Percentiles rank a stretch among this genome's conserved stretches.
phyloP scores from a whole-genome alignment of 2,888 invertebrate genomes.

The Hypsopygia costalis region DNA sequence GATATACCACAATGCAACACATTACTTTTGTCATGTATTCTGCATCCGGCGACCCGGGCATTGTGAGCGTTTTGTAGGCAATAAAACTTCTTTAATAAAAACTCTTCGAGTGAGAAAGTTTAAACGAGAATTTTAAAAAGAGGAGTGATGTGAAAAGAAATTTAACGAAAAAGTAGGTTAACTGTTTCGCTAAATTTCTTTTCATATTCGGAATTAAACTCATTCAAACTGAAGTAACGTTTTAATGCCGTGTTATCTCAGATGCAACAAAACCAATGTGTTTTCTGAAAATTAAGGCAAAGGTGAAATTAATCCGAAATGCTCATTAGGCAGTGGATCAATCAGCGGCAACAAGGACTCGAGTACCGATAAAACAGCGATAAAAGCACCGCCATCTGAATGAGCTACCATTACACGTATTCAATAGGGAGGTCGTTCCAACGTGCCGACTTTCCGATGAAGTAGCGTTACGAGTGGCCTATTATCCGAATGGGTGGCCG shows the following conservation, averaged over 20 bases:
- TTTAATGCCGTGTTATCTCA: too few species aligned
- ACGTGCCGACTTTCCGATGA: conserved; percentile 3
- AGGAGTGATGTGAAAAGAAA: too few species aligned
- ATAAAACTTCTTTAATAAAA: background rate
- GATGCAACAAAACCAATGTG: too few species aligned
- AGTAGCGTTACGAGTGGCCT: conserved; percentile 29
- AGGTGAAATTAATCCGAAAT: too few species aligned
- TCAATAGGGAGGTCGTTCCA: conserved; percentile 1
- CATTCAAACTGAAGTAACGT: too few species aligned
- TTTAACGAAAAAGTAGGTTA: too few species aligned
- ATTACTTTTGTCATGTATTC: background rate
- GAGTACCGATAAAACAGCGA: conserved; percentile 7
- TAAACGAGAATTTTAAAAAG: too few species aligned
- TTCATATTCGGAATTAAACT: too few species aligned
- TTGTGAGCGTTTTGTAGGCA: background rate
- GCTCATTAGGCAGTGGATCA: background rate
- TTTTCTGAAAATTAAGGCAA: too few species aligned
- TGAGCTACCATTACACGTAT: conserved; percentile 6
- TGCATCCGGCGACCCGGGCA: background rate
- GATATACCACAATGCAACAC: background rate
- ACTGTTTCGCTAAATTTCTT: too few species aligned
- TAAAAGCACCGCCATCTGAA: conserved; percentile 5
- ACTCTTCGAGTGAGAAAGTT: too few species aligned
- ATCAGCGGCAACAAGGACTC: conserved; percentile 1
- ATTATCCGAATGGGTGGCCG: conserved; percentile 26